A percentile compares a stretch with the other conserved stretches of the same genome.
phyloP scores from a whole-genome alignment of 2,888 invertebrate species.

The Leptopterna dolabrata region DNA sequence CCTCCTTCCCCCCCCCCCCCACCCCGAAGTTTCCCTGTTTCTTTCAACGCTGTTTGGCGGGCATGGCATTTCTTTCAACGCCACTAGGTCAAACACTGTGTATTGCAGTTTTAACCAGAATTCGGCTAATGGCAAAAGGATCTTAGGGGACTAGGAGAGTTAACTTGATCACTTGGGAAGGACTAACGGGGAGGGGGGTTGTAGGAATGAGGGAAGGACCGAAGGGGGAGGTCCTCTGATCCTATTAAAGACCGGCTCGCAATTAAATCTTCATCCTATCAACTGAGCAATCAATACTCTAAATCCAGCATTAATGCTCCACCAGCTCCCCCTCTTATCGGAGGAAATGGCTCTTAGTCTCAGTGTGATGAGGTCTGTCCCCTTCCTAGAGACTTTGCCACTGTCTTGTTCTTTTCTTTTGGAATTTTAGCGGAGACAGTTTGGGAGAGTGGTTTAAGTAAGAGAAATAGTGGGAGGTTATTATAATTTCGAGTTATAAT shows the following conservation, averaged over 20 bases:
- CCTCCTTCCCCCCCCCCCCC: too few species aligned
- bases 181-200: neutral
- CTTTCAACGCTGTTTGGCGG: too few species aligned
- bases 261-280: conserved; percentile 55
- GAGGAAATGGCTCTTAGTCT: neutral
- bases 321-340: neutral
- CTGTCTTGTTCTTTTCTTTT: neutral
- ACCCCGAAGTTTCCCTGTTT: too few species aligned
- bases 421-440: neutral
- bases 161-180: conserved; percentile 4
- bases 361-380: neutral
- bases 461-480: too few species aligned
- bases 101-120: too few species aligned
- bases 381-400: neutral
- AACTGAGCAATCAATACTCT: conserved; percentile 52
- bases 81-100: too few species aligned
- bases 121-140: neutral
- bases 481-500: too few species aligned
- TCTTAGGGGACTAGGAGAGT: neutral
- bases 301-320: conserved; percentile 48
- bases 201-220: neutral
- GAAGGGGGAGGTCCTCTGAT: conserved; percentile 30
- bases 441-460: too few species aligned
- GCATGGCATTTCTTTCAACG: too few species aligned
- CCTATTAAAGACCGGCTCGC: conserved; percentile 51